Evolutionary conservation across 2,797 vertebrate genomes (phyloP), one percentile per base, ranked within the genome.

Genomic region (Spizella passerina): DNA sequence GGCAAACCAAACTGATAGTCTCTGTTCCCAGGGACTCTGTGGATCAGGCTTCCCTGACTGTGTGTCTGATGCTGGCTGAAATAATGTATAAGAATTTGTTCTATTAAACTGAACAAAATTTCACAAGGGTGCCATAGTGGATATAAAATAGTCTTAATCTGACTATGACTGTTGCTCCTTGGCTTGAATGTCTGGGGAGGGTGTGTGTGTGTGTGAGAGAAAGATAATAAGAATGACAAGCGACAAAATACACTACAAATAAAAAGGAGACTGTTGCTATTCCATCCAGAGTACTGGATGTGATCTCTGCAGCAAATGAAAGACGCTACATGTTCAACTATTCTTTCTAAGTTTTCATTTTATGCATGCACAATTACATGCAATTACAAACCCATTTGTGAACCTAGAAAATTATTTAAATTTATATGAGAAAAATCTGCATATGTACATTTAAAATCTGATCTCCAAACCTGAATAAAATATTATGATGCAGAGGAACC

Each of bases 81-180:
- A 26, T 30, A 5, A 26, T 10, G 30, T 41, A 27, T 36, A 55
- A 95, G 55, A 80, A 93, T 81, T 47, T 56, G 12, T 73, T 82
- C 44, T 61, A 36, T 55, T 61, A 66, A 73, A 12, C 7, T 50
- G n/a, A 89, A 61, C 6, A 24, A 92, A 84, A 60, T 92, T 93
- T 90, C 71, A 83, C 32, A 88, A 56, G 24, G 46, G 8, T 86
- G n/a, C 30, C 34, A 72, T 57, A 3, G 0, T 44, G 47, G 12
- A 10, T 79, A 32, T 55, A 49, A n/a, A 81, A 55, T 70, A 73
- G 50, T 94, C 66, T 87, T 85, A 91, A 77, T 84, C 83, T 95
- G 69, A 86, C 76, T 72, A 7, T 72, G 73, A 81, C 72, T 92
- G 44, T 63, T 76, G 24, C n/a, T 68, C 34, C 27, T 91, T 81